phyloP scores from a whole-genome alignment of 2,888 invertebrate species.

The Conchocele bisecta region DNA sequence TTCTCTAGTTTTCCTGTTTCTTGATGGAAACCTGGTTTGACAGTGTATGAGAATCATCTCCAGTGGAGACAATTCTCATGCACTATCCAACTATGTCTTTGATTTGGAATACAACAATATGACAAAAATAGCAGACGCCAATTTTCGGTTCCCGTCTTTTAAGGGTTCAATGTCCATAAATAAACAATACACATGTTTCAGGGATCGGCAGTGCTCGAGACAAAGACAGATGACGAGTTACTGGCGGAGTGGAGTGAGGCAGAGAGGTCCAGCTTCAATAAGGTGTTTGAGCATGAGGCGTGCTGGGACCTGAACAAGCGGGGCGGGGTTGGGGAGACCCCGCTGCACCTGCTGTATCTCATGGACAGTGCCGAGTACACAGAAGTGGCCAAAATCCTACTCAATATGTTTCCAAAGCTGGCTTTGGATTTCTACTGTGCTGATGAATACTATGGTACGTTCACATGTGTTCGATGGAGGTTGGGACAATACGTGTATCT shows the following conservation, averaged over 20 bases:
- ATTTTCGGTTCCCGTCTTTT: too few species aligned
- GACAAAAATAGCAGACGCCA: too few species aligned
- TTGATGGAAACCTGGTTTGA: too few species aligned
- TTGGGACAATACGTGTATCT: too few species aligned
- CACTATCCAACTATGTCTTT: too few species aligned
- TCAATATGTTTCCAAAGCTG: conserved; percentile 95
- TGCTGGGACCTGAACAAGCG: conserved; percentile 99
- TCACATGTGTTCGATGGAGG: too few species aligned
- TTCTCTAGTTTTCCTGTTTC: too few species aligned
- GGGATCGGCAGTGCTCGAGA: conserved; percentile 59
- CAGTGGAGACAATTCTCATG: too few species aligned
- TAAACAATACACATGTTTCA: conserved; percentile 29
- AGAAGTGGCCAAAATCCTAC: conserved; percentile 92
- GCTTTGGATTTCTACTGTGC: conserved; percentile 98
- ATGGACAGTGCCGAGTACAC: conserved; percentile 94
- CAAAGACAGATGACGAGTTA: conserved; percentile 65
- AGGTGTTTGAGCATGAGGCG: conserved; percentile 85
- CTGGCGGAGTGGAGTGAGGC: conserved; percentile 66
- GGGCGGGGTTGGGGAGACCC: conserved; percentile 96
- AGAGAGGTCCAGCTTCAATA: conserved; percentile 63
- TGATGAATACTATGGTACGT: conserved; percentile 95
- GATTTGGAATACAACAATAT: too few species aligned
- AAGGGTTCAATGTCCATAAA: too few species aligned
- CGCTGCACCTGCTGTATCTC: conserved; percentile 96
- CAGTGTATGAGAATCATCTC: too few species aligned